phyloP scores from a whole-genome alignment of 2,888 invertebrate species.

The Ganaspis brasiliensis region DNA sequence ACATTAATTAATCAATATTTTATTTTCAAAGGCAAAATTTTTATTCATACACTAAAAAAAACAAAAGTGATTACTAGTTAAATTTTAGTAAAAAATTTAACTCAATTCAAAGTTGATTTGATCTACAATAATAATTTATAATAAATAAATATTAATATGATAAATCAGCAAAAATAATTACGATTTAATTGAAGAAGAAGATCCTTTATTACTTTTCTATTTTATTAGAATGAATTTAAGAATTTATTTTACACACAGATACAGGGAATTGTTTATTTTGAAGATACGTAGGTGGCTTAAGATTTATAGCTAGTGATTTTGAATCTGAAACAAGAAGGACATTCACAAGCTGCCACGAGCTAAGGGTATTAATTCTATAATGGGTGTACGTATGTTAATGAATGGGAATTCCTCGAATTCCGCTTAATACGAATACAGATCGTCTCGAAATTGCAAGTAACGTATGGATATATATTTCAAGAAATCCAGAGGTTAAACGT shows the following conservation, averaged over 20 bases:
- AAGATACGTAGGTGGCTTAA: not conserved
- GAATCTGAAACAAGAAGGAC: constrained; percentile 15
- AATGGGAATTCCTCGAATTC: constrained; percentile 22
- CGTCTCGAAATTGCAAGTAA: constrained; percentile 4
- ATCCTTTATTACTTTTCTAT: not conserved
- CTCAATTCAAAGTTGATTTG: too few species aligned
- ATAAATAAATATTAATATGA: too few species aligned
- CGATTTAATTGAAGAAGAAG: too few species aligned
- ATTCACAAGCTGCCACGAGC: constrained; percentile 5
- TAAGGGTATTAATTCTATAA: constrained; percentile 18
- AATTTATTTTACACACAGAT: not conserved
- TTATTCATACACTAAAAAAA: too few species aligned
- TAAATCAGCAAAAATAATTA: too few species aligned
- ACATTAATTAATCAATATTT: not conserved
- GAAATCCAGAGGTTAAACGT: constrained; percentile 4
- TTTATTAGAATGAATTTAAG: not conserved
- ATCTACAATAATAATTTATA: too few species aligned
- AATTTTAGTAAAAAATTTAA: too few species aligned
- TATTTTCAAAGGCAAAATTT: not conserved
- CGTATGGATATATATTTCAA: not conserved
- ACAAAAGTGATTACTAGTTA: too few species aligned
- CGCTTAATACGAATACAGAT: constrained; percentile 7
- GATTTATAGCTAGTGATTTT: constrained; percentile 21
- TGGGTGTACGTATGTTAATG: constrained; percentile 12
- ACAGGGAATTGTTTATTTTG: constrained; percentile 4